Evolutionary conservation across 2,888 invertebrate genomes (phyloP), one percentile per base, ranked within the genome.

Genomic region (Danaus chrysippus): DNA sequence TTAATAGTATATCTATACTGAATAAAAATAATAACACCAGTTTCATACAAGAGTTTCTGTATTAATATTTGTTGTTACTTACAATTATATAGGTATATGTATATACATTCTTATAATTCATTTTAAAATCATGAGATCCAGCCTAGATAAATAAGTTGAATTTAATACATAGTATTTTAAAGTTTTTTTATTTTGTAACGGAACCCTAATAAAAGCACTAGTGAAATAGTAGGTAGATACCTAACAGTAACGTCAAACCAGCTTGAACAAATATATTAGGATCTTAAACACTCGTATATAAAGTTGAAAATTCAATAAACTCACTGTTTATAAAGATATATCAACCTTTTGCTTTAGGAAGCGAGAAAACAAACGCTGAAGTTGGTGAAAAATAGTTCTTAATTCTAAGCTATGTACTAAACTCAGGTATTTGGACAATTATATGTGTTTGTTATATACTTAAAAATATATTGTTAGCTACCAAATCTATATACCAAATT

Each of bases 121-220:
- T 23, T 23, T 23, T 3, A 23, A 23, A 23, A 23, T 23, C 23
- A 23, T 23, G 23, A 34, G 2, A 5, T 34, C 3, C 8, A 34
- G 23, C 1, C 23, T 1, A 34, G 0, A 13, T n/a, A 13, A n/a
- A n/a, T 13, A 34, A 12, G n/a, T 41, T 42, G 2, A 42, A 8
- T 13, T 42, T 13, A 55, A 41, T 13, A 55, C 5, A n/a, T 13
- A 10, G 10, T 1, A 17, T 10, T 46, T n/a, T 55, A 56, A 15
- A 41, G 17, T 56, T 56, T 56, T 56, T 42, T 17, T 2, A 41
- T 13, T n/a, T 17, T 8, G 57, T 61, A 63, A 69, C 65, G 64
- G 69, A 74, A 73, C 68, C 66, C 68, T 66, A 66, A 71, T 74
- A 75, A 73, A 71, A 59, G 66, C 68, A 57, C 63, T 64, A 54